These are phyloP conservation scores for Drosophila neoperkinsi DNA, from an alignment of 2,888 invertebrate species.

Conservation along the genomic window DNA sequence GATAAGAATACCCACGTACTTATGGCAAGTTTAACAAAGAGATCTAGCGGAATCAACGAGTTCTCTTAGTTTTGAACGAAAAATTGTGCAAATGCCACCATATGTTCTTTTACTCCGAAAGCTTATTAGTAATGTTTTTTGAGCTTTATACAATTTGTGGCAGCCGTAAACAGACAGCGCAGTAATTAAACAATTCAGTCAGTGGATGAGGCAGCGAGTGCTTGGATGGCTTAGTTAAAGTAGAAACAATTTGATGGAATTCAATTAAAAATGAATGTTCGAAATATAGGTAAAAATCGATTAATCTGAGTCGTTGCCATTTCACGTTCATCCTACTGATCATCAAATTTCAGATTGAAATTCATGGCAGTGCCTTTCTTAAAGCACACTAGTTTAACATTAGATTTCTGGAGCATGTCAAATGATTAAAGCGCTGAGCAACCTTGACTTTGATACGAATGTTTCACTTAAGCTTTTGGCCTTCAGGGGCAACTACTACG, in stretches of 20 bases:
- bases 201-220: neutral
- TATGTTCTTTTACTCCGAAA: conserved; percentile 5
- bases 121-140: neutral
- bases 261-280: neutral
- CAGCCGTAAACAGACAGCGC: neutral
- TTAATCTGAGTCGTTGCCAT: neutral
- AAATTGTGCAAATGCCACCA: neutral
- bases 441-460: conserved; percentile 34
- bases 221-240: neutral
- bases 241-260: neutral
- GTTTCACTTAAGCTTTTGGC: neutral
- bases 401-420: neutral
- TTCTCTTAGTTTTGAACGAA: neutral
- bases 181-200: neutral
- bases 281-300: neutral
- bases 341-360: neutral
- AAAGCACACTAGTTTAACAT: neutral
- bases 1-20: neutral
- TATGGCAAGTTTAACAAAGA: neutral
- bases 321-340: neutral
- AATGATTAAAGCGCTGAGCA: conserved; percentile 2
- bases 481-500: conserved; percentile 11
- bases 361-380: neutral
- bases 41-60: neutral
- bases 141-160: neutral